Conservation (phyloP, 2,888 invertebrate species). For the Pyrrhosoma nymphula region DNA sequence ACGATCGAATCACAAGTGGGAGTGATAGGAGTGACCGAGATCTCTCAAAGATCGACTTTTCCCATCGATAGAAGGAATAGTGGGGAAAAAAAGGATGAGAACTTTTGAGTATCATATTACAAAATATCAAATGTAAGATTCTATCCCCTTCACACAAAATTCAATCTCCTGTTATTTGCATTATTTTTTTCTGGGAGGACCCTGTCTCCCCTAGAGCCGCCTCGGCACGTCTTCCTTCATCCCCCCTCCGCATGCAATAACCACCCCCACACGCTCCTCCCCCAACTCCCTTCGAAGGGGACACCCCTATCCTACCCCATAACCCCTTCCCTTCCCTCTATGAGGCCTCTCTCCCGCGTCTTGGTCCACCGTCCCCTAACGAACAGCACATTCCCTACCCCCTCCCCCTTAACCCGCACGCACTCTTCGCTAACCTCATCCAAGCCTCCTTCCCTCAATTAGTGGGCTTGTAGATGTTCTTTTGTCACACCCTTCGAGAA, state of each 20-base stretch:
- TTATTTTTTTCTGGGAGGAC: no score
- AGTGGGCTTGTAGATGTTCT: constrained; percentile 68
- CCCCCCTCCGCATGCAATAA: neutral
- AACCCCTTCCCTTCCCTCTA: neutral
- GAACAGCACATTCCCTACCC: neutral
- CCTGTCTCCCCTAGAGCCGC: no score
- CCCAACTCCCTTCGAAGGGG: neutral
- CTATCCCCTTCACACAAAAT: no score
- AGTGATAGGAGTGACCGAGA: no score
- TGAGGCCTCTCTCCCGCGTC: neutral
- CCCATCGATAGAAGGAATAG: no score
- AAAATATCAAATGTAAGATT: no score
- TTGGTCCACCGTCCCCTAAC: neutral
- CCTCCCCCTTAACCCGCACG: neutral
- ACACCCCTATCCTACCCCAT: neutral
- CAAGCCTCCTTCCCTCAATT: constrained; percentile 65
- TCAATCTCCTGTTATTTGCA: no score
- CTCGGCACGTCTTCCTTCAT: neutral
- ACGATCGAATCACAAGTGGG: no score
- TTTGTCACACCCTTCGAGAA: constrained; percentile 68
- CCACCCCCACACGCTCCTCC: neutral
- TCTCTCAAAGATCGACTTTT: no score
- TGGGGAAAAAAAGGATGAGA: no score
- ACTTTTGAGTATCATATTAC: no score
- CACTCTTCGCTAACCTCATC: constrained; percentile 5